phyloP scores from a whole-genome alignment of 2,797 vertebrate genomes.

The Lutjanus argentimaculatus region DNA sequence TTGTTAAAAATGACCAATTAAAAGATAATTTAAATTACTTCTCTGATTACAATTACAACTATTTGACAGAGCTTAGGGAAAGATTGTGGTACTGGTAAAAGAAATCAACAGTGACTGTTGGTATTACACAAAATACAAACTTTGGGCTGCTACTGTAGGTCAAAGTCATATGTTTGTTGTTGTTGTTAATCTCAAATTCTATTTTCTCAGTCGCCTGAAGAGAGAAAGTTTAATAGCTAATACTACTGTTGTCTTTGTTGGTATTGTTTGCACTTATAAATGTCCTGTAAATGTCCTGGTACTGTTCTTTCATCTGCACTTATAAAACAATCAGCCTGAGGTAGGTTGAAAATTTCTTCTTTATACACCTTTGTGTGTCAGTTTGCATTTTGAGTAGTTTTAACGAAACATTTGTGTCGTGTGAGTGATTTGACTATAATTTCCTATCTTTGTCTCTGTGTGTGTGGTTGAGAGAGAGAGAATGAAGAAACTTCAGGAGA shows the following conservation, averaged over 20 bases:
- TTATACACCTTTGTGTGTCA: not conserved
- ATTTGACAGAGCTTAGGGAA: not conserved
- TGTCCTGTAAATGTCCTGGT: not conserved
- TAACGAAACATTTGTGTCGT: not conserved
- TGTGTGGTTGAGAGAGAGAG: not conserved
- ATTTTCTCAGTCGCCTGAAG: too few relatives aligned
- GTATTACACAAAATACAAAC: too few relatives aligned
- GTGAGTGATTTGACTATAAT: not conserved
- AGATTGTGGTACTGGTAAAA: not conserved
- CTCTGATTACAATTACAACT: not conserved
- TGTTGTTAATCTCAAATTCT: not conserved
- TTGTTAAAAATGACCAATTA: not conserved
- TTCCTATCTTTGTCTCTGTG: not conserved
- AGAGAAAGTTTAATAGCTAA: not conserved
- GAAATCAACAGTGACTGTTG: not conserved
- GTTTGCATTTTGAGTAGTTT: not conserved
- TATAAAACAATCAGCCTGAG: not conserved
- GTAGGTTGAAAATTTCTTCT: not conserved
- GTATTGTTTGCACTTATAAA: not conserved
- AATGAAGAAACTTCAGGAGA: not conserved
- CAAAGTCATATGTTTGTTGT: not conserved
- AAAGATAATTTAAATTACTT: not conserved
- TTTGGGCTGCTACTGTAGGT: too few relatives aligned
- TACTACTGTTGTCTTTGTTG: not conserved
- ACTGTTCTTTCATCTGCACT: not conserved